Conservation (phyloP, 1,140 invertebrate genomes). For the Stegodyphus dumicola region DNA sequence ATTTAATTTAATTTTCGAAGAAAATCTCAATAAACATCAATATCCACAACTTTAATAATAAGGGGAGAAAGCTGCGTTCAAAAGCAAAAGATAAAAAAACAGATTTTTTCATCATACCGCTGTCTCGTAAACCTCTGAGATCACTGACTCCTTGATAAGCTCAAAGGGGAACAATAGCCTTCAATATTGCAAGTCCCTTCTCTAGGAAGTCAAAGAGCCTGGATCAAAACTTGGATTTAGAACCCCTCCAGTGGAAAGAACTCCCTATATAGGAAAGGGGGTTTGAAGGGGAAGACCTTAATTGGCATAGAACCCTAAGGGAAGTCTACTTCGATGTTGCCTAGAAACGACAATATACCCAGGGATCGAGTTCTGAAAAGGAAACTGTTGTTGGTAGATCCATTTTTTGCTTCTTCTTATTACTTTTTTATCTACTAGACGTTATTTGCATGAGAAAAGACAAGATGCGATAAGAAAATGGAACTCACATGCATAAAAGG, state of each 20-base stretch:
- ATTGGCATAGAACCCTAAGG: constrained; percentile 31
- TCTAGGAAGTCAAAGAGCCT: constrained; percentile 10
- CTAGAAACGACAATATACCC: constrained; percentile 13
- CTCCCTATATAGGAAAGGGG: neutral
- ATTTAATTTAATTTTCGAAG: too few species aligned
- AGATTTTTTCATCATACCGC: constrained; percentile 26
- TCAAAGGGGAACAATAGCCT: constrained; percentile 29
- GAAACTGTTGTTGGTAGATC: neutral
- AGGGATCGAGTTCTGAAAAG: neutral
- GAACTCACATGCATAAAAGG: too few species aligned
- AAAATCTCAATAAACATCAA: neutral
- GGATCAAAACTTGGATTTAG: constrained; percentile 51
- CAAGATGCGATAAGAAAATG: neutral
- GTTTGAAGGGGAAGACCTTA: constrained; percentile 23
- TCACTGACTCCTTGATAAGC: constrained; percentile 12
- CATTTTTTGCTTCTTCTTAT: neutral
- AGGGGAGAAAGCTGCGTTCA: neutral
- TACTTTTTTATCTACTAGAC: too few species aligned
- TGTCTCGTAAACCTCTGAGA: neutral
- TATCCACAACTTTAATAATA: constrained; percentile 18
- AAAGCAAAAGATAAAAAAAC: constrained; percentile 5
- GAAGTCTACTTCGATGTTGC: constrained; percentile 17
- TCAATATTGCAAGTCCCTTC: constrained; percentile 15
- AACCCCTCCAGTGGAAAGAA: neutral
- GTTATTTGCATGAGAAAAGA: neutral